Conservation (phyloP, 2,888 invertebrate genomes). For the Ditula angustiorana region DNA sequence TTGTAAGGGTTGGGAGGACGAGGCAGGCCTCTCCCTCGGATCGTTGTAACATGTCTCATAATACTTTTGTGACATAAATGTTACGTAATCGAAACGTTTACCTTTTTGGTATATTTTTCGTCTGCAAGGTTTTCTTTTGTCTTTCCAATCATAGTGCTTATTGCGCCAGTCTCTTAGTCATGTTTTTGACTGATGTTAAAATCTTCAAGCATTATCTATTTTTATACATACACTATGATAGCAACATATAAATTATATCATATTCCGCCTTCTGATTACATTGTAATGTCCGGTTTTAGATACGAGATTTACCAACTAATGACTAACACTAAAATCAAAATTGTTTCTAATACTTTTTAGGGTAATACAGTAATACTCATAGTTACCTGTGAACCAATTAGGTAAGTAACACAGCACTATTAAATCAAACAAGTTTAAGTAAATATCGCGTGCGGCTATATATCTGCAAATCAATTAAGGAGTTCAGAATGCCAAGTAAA, state of each 20-base stretch:
- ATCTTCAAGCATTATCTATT: not conserved
- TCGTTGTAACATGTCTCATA: constrained; percentile 19
- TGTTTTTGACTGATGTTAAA: not conserved
- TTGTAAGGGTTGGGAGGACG: constrained; percentile 66
- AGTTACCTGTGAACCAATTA: constrained; percentile 51
- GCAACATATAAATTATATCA: not conserved
- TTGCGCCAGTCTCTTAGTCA: not conserved
- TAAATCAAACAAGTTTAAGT: constrained; percentile 67
- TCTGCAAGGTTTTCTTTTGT: not conserved
- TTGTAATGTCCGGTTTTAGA: not conserved
- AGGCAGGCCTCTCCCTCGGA: constrained; percentile 41
- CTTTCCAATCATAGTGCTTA: not conserved
- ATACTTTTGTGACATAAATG: not conserved
- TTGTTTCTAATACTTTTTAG: not conserved
- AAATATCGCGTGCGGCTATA: constrained; percentile 71
- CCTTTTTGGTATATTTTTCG: not conserved
- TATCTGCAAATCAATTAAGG: constrained; percentile 81
- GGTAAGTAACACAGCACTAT: constrained; percentile 41
- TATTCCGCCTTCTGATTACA: not conserved
- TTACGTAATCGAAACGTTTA: too few species aligned
- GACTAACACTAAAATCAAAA: too few species aligned
- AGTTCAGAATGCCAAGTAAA: constrained; percentile 77
- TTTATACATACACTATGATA: not conserved
- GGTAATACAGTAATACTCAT: not conserved
- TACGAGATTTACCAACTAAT: too few species aligned